These are phyloP conservation scores for Trachemys scripta DNA, from an alignment of 2,113 vertebrate genomes.

Conservation along the genomic window DNA sequence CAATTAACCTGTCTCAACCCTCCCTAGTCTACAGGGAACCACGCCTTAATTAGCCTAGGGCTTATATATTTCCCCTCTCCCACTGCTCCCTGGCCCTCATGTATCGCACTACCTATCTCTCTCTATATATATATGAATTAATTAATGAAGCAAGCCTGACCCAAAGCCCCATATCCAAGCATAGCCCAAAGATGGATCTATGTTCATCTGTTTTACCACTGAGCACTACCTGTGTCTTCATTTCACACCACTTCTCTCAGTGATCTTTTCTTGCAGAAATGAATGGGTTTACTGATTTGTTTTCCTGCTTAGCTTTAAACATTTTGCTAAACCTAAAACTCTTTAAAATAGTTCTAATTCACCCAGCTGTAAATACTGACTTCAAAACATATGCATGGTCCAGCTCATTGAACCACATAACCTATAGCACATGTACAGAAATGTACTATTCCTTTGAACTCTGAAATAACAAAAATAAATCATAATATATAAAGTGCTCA, in stretches of 20 bases:
- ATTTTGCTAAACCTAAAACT: background rate
- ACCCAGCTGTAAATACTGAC: background rate
- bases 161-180: background rate
- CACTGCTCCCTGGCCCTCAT: too few relatives aligned
- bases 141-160: background rate
- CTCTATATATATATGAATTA: too few relatives aligned
- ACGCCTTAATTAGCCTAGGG: too few relatives aligned
- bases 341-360: background rate
- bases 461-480: constrained; percentile 43
- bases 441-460: constrained; percentile 28
- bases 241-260: background rate
- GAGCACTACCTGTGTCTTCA: background rate
- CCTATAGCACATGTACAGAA: background rate
- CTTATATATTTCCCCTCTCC: too few relatives aligned
- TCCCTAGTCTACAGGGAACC: too few relatives aligned
- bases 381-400: background rate
- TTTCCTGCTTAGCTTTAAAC: constrained; percentile 34
- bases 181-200: background rate
- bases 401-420: background rate
- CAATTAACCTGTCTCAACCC: too few relatives aligned
- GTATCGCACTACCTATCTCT: too few relatives aligned
- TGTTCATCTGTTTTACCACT: background rate
- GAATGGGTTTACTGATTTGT: constrained; percentile 25
- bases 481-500: background rate
- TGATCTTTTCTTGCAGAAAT: constrained; percentile 20